Evolutionary conservation across 1,140 invertebrate genomes (phyloP), one percentile per base, ranked within the genome.

Genomic region (Zaprionus ghesquierei): DNA sequence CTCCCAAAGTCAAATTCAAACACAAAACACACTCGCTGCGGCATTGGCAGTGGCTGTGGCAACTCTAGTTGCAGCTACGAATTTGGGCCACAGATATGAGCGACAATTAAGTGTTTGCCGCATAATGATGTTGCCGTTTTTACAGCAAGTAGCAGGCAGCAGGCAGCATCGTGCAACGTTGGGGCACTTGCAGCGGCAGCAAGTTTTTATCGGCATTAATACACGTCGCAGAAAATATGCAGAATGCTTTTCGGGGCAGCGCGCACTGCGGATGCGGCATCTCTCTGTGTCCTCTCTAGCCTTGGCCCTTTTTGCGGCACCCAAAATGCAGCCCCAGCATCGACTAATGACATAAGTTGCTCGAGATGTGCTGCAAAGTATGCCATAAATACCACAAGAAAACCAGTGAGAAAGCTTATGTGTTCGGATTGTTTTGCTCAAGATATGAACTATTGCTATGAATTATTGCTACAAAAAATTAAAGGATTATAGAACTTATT

Each of bases 21-120:
- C 38, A 66, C 60, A 54, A 59, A n/a, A 61, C 31, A 70, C 41
- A 54, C 27, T 31, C 35, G 53, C 46, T 22, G 33, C 69, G 65
- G n/a, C n/a, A n/a, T n/a, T n/a, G n/a, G 27, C 27, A 5, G 27
- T 29, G 27, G 74, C 58, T 62, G 64, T 62, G 51, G 66, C 55
- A 75, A 54, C 53, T 56, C 54, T 29, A 46, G 27, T 64, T 41
- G 9, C 33, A 50, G 20, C 9, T 51, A 8, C 60, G 31, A 62
- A 62, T 68, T 50, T 31, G 55, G 38, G 77, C 64, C 79, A 76
- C 65, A 86, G 81, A 87, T 87, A 87, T 86, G 81, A 82, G 84
- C 84, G 82, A 89, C 69, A 87, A 87, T 87, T 87, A 87, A 87
- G 82, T 87, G 82, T 77, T 86, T 87, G 82, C 82, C 82, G 82